A percentile compares a stretch with the other conserved stretches of the same genome.
Conservation (phyloP, 2,113 vertebrate species). For the Mesembrinibis cayennensis region DNA sequence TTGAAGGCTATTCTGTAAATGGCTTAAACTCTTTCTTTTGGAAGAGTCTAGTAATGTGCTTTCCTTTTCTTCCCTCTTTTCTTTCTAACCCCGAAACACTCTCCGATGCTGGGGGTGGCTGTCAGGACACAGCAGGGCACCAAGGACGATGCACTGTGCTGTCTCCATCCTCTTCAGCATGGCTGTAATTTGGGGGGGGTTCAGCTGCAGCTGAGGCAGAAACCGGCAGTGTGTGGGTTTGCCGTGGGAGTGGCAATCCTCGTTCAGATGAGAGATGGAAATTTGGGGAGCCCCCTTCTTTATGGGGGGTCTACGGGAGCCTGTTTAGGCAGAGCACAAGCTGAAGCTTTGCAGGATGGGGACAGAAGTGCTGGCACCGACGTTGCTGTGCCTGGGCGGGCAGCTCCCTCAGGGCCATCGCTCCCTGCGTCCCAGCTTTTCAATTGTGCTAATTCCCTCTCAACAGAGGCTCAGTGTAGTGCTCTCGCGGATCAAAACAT, state of each 20-base stretch:
- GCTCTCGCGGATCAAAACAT: neutral
- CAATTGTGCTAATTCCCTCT: neutral
- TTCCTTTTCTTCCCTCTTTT: neutral
- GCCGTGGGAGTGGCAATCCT: neutral
- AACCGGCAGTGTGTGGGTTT: neutral
- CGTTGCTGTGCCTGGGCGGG: neutral
- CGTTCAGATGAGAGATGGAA: fast-evolving
- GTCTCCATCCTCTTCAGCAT: neutral
- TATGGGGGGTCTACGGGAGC: neutral
- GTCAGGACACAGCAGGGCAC: fast-evolving
- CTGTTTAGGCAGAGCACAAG: neutral
- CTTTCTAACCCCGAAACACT: neutral
- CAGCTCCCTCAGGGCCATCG: neutral
- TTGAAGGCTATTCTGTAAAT: neutral
- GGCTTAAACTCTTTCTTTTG: neutral
- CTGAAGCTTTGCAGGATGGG: neutral
- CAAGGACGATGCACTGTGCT: fast-evolving
- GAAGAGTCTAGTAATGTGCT: neutral
- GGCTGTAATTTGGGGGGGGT: fast-evolving
- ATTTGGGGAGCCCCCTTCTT: neutral
- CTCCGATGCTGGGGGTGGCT: neutral
- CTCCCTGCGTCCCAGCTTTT: neutral
- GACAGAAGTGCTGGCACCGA: neutral
- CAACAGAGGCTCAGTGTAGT: neutral
- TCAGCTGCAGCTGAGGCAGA: neutral